Evolutionary conservation across 2,888 invertebrate species (phyloP), one percentile per base, ranked within the genome.

Genomic region (Dione juno): DNA sequence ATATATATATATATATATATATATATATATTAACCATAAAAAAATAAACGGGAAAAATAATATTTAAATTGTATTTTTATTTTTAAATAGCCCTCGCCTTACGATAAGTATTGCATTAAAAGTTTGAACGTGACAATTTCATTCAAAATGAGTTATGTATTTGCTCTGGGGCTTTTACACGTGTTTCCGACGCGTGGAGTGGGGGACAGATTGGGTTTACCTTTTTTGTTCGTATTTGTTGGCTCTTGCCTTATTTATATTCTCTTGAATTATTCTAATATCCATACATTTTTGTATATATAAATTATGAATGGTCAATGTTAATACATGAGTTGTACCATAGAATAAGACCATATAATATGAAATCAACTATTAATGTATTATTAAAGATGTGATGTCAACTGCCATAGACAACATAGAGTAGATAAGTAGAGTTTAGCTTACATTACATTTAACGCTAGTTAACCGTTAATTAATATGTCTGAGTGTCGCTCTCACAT

Each of bases 21-120:
- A 7, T 1, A 48, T 8, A 48, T 8, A 16, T 16, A 48, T 48
- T 48, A 48, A 9, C 8, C 16, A 43, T 2, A 48, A 0, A 14
- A 43, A 21, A 35, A 8, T 28, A n/a, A 37, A 54, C 10, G 37
- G 35, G 54, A n/a, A 54, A 35, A 28, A n/a, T 45, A 0, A 43
- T 61, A 45, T 28, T 35, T 35, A 45, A 45, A 61, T 45, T n/a
- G 21, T 19, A 19, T 59, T 61, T 45, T n/a, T 6, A 35, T 61
- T 61, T 45, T 45, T 16, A 61, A 61, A 61, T 16, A n/a, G 61
- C 61, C 28, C 21, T 43, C 43, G 28, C 21, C n/a, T 61, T 45
- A 61, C 61, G n/a, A n/a, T n/a, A 35, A 45, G 61, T 61, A 61
- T 61, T 61, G 45, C 61, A 61, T 61, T 61, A 61, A 61, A 61